Conservation (phyloP, 2,797 vertebrate genomes). For the Syndactyla subalaris region DNA sequence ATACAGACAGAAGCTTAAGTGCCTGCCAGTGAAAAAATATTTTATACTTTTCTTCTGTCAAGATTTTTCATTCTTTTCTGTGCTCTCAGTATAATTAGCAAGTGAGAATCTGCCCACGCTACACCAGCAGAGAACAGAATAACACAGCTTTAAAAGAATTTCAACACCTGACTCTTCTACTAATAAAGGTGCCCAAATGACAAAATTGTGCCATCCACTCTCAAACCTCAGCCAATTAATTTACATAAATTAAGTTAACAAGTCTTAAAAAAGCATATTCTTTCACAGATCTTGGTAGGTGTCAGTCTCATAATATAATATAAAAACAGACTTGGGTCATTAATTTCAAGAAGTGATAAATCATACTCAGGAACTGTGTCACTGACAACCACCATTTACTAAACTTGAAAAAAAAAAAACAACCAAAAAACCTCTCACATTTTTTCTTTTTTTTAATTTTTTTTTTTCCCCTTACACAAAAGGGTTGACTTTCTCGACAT, state of each 20-base stretch:
- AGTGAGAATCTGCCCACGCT: slow-evolving; percentile 75
- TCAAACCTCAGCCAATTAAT: slow-evolving; percentile 73
- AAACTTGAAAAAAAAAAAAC: background rate
- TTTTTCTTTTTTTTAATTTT: too few species aligned
- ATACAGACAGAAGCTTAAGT: background rate
- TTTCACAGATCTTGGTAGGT: slow-evolving; percentile 16
- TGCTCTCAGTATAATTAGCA: slow-evolving; percentile 74
- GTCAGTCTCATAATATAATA: slow-evolving; percentile 44
- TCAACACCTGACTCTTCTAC: slow-evolving; percentile 76
- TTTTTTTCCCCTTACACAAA: too few species aligned
- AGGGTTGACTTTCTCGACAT: background rate
- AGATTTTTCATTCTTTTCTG: slow-evolving; percentile 34
- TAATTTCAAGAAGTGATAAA: slow-evolving; percentile 65
- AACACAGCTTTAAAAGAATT: slow-evolving; percentile 73
- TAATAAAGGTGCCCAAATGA: slow-evolving; percentile 73
- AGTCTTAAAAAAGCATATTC: slow-evolving; percentile 64
- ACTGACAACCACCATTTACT: slow-evolving; percentile 7
- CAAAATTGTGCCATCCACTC: slow-evolving; percentile 64
- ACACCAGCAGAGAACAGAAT: slow-evolving; percentile 71
- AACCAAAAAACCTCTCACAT: too few species aligned
- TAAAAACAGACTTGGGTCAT: slow-evolving; percentile 47
- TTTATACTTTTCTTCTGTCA: slow-evolving; percentile 44
- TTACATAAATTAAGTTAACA: slow-evolving; percentile 76
- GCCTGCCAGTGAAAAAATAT: background rate
- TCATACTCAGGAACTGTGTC: slow-evolving; percentile 27